phyloP scores from a whole-genome alignment of 2,113 vertebrate species.

The Sprattus sprattus region DNA sequence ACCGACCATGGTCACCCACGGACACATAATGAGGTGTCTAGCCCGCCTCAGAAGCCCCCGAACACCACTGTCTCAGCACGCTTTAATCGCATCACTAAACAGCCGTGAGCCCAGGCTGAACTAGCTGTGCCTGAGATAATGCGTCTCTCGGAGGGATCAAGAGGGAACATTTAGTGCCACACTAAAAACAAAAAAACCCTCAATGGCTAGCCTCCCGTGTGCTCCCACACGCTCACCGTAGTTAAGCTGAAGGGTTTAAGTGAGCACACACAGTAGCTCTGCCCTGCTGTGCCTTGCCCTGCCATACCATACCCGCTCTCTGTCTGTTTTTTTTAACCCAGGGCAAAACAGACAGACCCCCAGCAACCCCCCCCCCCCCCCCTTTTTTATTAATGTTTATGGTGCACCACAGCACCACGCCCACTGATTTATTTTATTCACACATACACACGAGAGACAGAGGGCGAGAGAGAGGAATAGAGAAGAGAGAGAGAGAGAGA shows the following conservation, averaged over 20 bases:
- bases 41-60: not conserved
- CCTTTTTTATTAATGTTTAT: constrained; percentile 21
- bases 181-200: not conserved
- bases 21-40: not conserved
- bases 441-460: constrained; percentile 22
- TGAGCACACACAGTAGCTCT: not conserved
- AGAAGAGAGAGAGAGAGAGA: not conserved
- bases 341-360: not conserved
- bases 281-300: not conserved
- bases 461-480: not conserved
- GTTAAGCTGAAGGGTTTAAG: constrained; percentile 3
- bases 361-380: not conserved
- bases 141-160: not conserved
- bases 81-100: not conserved
- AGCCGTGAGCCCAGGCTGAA: not conserved
- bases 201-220: not conserved
- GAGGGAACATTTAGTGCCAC: not conserved
- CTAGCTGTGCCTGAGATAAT: not conserved
- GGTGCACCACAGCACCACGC: constrained; percentile 22
- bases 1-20: not conserved
- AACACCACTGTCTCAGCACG: not conserved
- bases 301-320: not conserved
- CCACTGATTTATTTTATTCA: constrained; percentile 33
- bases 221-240: not conserved
- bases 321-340: not conserved